These are phyloP conservation scores for Stictonetta naevosa DNA, from an alignment of 2,113 vertebrate genomes.

Conservation along the genomic window DNA sequence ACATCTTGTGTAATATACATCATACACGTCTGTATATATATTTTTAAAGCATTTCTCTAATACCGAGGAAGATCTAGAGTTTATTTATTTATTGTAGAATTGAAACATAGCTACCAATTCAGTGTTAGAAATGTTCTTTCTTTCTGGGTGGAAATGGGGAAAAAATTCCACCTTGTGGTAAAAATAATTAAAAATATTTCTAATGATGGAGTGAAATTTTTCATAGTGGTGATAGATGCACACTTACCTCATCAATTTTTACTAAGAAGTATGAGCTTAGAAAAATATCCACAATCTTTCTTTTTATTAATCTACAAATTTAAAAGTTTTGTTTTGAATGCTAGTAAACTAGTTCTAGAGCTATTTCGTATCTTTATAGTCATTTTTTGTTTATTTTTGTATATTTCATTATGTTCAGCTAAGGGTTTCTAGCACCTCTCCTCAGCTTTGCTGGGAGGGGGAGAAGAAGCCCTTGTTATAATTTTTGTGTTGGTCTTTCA, in stretches of 20 bases:
- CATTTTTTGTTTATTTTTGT: neutral
- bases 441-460: neutral
- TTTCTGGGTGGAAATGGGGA: accelerated
- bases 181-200: neutral
- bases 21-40: neutral
- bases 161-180: neutral
- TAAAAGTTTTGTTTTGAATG: neutral
- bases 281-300: neutral
- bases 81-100: neutral
- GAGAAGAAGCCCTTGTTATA: neutral
- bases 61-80: neutral
- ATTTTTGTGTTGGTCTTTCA: neutral
- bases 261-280: neutral
- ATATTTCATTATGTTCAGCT: neutral
- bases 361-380: neutral
- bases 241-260: neutral
- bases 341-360: neutral
- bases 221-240: neutral
- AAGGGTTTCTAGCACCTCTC: neutral
- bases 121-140: neutral
- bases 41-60: neutral
- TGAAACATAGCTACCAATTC: neutral
- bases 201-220: neutral
- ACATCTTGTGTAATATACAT: neutral
- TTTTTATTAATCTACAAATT: neutral